A percentile compares a stretch with the other conserved stretches of the same genome.
Evolutionary conservation across 2,113 vertebrate species (phyloP).

Genomic region (Xenopus tropicalis): UCB_Xtro_10.0 CM004445.2:35985001-35985500

Average conservation of each 20-base stretch:
- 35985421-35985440: slow-evolving; percentile 77
- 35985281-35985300: slow-evolving; percentile 59
- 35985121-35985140: too few relatives aligned
- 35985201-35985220: too few relatives aligned
- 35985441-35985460: slow-evolving; percentile 74
- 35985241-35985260: slow-evolving; percentile 70
- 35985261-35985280: slow-evolving; percentile 38
- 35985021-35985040: too few relatives aligned
- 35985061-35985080: too few relatives aligned
- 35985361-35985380: slow-evolving; percentile 99
- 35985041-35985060: too few relatives aligned
- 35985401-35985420: slow-evolving; percentile 93
- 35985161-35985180: too few relatives aligned
- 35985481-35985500: slow-evolving; percentile 46
- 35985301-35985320: slow-evolving; percentile 70
- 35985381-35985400: slow-evolving; percentile 99
- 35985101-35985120: too few relatives aligned
- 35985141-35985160: too few relatives aligned
- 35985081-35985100: too few relatives aligned
- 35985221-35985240: slow-evolving; percentile 5
- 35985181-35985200: too few relatives aligned
- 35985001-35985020: too few relatives aligned
- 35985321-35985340: slow-evolving; percentile 99
- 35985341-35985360: slow-evolving; percentile 98
- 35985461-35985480: slow-evolving; percentile 48